Evolutionary conservation across 2,888 invertebrate genomes (phyloP), one percentile per base, ranked within the genome.

Genomic region (Microctonus hyperodae): DNA sequence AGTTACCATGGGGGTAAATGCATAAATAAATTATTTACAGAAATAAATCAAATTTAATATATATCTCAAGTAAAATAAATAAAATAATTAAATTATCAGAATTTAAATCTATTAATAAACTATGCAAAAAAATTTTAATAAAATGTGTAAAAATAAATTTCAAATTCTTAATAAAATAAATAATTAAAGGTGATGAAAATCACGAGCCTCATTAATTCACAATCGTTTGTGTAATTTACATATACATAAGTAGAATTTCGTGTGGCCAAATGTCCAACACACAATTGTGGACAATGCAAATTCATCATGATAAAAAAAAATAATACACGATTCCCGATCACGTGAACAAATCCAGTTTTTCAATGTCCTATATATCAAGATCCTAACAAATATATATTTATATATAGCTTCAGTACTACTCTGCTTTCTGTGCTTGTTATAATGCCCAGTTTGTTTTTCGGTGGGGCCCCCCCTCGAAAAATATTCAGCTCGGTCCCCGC

Each of bases 311-410:
- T 44, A 33, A 35, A 35, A 56, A 23, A 40, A 10, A 37, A 64
- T 40, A 65, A 64, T 48, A 58, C 22, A 20, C n/a, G 9, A 48
- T 37, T 16, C 13, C 44, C 57, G 44, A 33, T 60, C 51, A 65
- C 56, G 60, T 44, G 63, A 55, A 51, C 13, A 28, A 28, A 59
- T 66, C 63, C 59, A 64, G 59, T 66, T 69, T 69, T 64, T 33
- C 59, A 44, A 37, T 60, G 44, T 48, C 51, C 22, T 48, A 44
- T 44, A 44, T 20, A 44, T 44, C n/a, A n/a, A n/a, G n/a, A n/a
- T n/a, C n/a, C n/a, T n/a, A n/a, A n/a, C n/a, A n/a, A n/a, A n/a
- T n/a, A n/a, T n/a, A n/a, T n/a, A 28, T 6, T 6, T 44, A 44
- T 7, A 16, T n/a, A 44, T 44, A 44, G 44, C 16, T 44, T 44